Base-by-base conservation (phyloP, 2,113 vertebrate genomes). In the Myxocyprinus asiaticus region DNA sequence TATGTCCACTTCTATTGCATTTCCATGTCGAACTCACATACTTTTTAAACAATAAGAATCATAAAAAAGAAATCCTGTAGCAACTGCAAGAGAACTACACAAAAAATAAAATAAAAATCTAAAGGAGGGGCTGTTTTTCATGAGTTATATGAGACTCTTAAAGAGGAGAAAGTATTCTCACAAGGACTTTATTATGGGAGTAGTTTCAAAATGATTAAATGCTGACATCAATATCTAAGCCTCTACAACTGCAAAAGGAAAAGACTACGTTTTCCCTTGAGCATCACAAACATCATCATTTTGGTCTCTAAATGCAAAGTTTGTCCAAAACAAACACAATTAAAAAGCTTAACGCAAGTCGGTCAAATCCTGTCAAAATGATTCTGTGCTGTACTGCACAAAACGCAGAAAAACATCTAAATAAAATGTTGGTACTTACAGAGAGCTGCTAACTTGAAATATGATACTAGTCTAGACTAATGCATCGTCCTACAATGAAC, bases 201-300 rank as follows among this genome's bases (percentile, higher is more conserved):
- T 82, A 86, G 82, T 82, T 82, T 84, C 14, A 70, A 55, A 11
- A 76, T 90, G 83, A 92, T 83, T 86, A 87, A 82, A 87, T 88
- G 71, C 69, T 91, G 89, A 85, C 84, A 33, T 33, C 22, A 87
- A 76, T 63, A 87, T 81, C 79, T 75, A 58, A 44, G 64, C 22
- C 22, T 33, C 22, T 33, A 33, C 22, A 33, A 33, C 22, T 33
- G 22, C 67, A 22, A 45, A 61, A 42, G 22, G 22, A 33, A 56
- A 56, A 56, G 4, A 56, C 12, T 78, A 67, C 22, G 71, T 75
- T 86, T 76, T 77, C 55, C 77, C 43, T 61, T 64, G 85, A 67
- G 68, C 77, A 81, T 81, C 70, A 68, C 83, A 88, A 84, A 84
- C 55, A 33, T 33, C 22, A 33, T 33, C 22, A 33, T 33, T 33